A percentile compares a stretch with the other conserved stretches of the same genome.
Conservation (phyloP, 2,888 invertebrate genomes). For the Pammene aurita region DNA sequence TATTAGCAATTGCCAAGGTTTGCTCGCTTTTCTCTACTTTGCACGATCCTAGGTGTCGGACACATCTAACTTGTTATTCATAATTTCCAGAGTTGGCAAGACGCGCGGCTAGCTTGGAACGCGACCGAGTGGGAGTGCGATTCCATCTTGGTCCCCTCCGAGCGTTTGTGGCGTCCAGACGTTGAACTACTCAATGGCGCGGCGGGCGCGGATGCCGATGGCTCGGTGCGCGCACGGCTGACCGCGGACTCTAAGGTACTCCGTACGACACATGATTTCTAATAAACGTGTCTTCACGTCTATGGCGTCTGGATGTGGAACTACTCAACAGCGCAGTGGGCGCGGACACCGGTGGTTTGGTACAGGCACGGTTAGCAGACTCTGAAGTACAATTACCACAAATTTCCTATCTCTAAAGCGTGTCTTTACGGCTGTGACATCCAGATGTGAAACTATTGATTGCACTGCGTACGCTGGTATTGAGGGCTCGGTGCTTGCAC, state of each 20-base stretch:
- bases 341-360: too few relatives aligned
- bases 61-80: too few relatives aligned
- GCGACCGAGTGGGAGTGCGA: conserved; percentile 85
- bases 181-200: conserved; percentile 86
- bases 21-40: too few relatives aligned
- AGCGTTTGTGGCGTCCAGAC: conserved; percentile 92
- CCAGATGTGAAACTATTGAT: too few relatives aligned
- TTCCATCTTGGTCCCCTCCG: conserved; percentile 84
- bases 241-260: conserved; percentile 82
- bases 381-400: too few relatives aligned
- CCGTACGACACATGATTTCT: not conserved
- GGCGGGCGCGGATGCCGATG: conserved; percentile 85
- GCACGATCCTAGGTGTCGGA: too few relatives aligned
- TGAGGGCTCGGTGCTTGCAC: too few relatives aligned
- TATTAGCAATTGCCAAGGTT: too few relatives aligned
- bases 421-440: too few relatives aligned
- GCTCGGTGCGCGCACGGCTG: conserved; percentile 86
- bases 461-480: too few relatives aligned
- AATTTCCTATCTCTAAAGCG: too few relatives aligned
- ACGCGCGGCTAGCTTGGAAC: conserved; percentile 90
- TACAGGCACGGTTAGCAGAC: too few relatives aligned
- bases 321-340: not conserved
- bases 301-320: not conserved
- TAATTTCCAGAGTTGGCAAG: conserved; percentile 86
- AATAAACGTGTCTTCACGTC: not conserved